Percentiles rank a stretch among this genome's conserved stretches.
Evolutionary conservation across 2,888 invertebrate species (phyloP).

Genomic region (Axea sp.): DNA sequence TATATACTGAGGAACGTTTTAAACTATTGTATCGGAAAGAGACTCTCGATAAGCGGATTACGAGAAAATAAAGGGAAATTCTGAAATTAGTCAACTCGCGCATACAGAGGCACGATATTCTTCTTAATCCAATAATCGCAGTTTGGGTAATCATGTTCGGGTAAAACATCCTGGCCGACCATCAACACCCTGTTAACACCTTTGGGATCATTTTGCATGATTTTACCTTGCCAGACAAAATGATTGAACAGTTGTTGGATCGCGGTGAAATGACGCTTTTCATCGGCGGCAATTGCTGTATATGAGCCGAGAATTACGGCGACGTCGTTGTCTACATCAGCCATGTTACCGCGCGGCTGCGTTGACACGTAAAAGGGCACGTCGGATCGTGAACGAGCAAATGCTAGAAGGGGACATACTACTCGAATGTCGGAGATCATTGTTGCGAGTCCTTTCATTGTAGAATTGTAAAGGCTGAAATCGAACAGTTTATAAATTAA

Average conservation of each 20-base stretch:
- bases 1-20: conserved; percentile 37
- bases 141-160: conserved; percentile 84
- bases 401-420: conserved; percentile 87
- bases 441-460: conserved; percentile 84
- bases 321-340: conserved; percentile 85
- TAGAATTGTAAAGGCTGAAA: conserved; percentile 83
- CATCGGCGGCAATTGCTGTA: conserved; percentile 86
- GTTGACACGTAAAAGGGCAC: conserved; percentile 88
- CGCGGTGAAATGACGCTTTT: conserved; percentile 87
- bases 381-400: conserved; percentile 83
- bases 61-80: conserved; percentile 15
- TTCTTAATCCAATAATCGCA: conserved; percentile 89
- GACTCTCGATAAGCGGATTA: conserved; percentile 43
- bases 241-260: conserved; percentile 91
- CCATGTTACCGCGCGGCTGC: conserved; percentile 82
- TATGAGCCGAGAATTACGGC: conserved; percentile 89
- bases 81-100: conserved; percentile 85
- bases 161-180: conserved; percentile 86
- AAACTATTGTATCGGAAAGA: conserved; percentile 28
- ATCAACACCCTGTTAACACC: conserved; percentile 82
- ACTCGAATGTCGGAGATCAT: conserved; percentile 90
- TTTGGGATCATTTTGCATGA: conserved; percentile 83
- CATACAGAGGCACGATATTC: conserved; percentile 87
- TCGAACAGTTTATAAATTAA: too few relatives aligned
- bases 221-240: conserved; percentile 88